phyloP scores from a whole-genome alignment of 2,113 vertebrate genomes.

The Microcebus jonahi region DNA sequence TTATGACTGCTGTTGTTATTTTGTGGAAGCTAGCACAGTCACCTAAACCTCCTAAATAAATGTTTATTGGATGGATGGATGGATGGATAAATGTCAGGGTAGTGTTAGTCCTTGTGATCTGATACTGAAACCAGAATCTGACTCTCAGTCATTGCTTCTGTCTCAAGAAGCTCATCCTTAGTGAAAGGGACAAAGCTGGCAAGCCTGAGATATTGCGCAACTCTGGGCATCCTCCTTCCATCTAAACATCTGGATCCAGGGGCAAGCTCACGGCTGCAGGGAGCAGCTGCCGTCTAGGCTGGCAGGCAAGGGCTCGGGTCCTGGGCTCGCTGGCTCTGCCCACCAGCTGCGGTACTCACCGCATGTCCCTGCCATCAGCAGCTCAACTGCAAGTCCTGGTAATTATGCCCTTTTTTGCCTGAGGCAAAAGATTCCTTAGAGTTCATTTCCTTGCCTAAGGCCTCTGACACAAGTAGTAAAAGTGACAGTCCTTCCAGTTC shows the following conservation, averaged over 20 bases:
- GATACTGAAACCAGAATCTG: not conserved
- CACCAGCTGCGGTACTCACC: not conserved
- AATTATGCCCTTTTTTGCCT: not conserved
- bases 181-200: not conserved
- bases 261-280: not conserved
- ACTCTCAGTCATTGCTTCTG: not conserved
- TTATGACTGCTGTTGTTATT: not conserved
- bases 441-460: not conserved
- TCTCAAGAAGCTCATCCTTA: not conserved
- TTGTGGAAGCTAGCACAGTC: not conserved
- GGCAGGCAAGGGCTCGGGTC: not conserved
- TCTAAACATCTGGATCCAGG: not conserved
- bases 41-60: not conserved
- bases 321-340: fast-evolving
- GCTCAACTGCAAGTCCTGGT: not conserved
- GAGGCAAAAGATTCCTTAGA: not conserved
- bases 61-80: not conserved
- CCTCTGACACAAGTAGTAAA: not conserved
- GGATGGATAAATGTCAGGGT: not conserved
- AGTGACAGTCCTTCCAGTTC: not conserved
- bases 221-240: not conserved
- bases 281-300: not conserved
- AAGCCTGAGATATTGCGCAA: not conserved
- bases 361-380: fast-evolving
- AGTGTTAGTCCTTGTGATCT: fast-evolving